Base-by-base conservation (phyloP, 2,113 vertebrate species). In the Lynx canadensis region DNA sequence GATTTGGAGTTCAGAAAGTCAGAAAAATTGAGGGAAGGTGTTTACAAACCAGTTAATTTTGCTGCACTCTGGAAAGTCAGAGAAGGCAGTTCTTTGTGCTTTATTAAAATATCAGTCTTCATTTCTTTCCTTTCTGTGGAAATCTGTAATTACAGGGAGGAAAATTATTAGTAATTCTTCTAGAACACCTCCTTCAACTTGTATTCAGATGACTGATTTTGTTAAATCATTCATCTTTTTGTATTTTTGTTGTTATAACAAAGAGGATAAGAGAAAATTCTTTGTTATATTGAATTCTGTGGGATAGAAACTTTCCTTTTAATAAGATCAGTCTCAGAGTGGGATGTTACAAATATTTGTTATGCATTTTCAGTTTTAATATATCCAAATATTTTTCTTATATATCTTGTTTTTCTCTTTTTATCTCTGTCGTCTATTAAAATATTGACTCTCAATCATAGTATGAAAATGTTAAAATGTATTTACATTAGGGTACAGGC, bases 281-380 rank as follows among this genome's bases (percentile, higher is more conserved):
- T 92, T 33, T 80, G 25, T 84, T 95, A 36, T 13, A 68, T 76
- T 84, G 45, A 94, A 29, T 92, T 68, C 29, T 84, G 96, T 95
- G 41, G 48, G 63, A 41, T 71, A 78, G 57, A 93, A 48, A 65
- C 38, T 89, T 93, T 57, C 11, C 45, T 71, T 95, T 96, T 38
- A 79, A 29, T 78, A 78, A 76, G 69, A 68, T 79, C 5, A 80
- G 14, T 50, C 55, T 92, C 48, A 94, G 14, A 68, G 38, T 76
- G 76, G 63, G 27, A 84, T 63, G 41, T 87, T 38, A 57, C 9
- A 93, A 16, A 41, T 87, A 21, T 48, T 86, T 88, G 38, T 60
- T 88, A 78, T 0, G 10, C 31, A 79, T 78, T 96, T 95, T 83
- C 21, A 55, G 21, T 86, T 85, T 74, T 48, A 81, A 45, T 95